Base-by-base conservation (phyloP, 2,113 vertebrate genomes). In the Trogon melanurus region DNA sequence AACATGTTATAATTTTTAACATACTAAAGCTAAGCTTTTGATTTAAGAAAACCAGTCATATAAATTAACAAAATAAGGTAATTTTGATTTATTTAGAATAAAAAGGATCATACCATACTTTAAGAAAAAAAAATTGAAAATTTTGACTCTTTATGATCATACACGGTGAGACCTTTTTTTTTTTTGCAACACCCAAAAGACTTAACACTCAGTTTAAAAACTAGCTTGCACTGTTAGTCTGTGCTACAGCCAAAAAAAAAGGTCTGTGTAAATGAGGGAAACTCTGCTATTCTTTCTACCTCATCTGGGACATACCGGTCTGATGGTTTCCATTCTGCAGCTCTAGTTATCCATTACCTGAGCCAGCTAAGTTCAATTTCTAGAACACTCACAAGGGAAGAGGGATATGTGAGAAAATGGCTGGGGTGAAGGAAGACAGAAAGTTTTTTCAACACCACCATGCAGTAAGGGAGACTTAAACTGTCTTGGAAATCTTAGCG, bases 151-250 rank as follows among this genome's bases (percentile, higher is more conserved):
- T 66, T 10, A 19, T 66, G 45, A 16, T 26, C 30, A 27, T 4
- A 26, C 5, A 9, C 12, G 1, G 2, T 12, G 16, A 87, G 19
- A 79, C n/a, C n/a, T 1, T 1, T 61, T 85, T 44, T 1, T 64
- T 60, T 89, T 61, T 48, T 85, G 10, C 51, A 47, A 50, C 21
- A 70, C 11, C 2, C 30, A n/a, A 70, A 16, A 10, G 22, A 38
- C 9, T 51, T 72, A 36, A 64, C 3, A 38, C 21, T 11, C 25
- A 73, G 6, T 62, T 86, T 86, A 11, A 88, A 73, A 62, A 61
- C 11, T 66, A n/a, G 12, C 11, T 69, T 13, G 38, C 76, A 16
- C 3, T 60, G 17, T 41, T 92, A 61, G 9, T 34, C 21, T 32
- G 21, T 70, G 27, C 23, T 54, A 51, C 51, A 50, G 13, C 12